A percentile compares a stretch with the other conserved stretches of the same genome.
Evolutionary conservation across 2,113 vertebrate genomes (phyloP).

Genomic region (human (Homo sapiens)): GRCh38 chr20:23903001-23903500

Average conservation of each 20-base stretch:
- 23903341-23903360: not conserved
- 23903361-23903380: not conserved
- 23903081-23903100: not conserved
- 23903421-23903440: too few relatives aligned
- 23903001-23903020: not conserved
- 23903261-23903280: not conserved
- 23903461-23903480: too few relatives aligned
- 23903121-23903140: not conserved
- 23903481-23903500: too few relatives aligned
- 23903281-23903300: not conserved
- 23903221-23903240: not conserved
- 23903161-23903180: not conserved
- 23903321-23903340: not conserved
- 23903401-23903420: too few relatives aligned
- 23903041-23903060: not conserved
- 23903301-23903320: not conserved
- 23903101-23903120: not conserved
- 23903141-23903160: not conserved
- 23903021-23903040: not conserved
- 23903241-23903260: not conserved
- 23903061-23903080: not conserved
- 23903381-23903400: not conserved
- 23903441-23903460: too few relatives aligned
- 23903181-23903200: not conserved
- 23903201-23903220: not conserved